These are phyloP conservation scores for Gymnobelideus leadbeateri DNA, from an alignment of 2,113 vertebrate species.

Conservation along the genomic window DNA sequence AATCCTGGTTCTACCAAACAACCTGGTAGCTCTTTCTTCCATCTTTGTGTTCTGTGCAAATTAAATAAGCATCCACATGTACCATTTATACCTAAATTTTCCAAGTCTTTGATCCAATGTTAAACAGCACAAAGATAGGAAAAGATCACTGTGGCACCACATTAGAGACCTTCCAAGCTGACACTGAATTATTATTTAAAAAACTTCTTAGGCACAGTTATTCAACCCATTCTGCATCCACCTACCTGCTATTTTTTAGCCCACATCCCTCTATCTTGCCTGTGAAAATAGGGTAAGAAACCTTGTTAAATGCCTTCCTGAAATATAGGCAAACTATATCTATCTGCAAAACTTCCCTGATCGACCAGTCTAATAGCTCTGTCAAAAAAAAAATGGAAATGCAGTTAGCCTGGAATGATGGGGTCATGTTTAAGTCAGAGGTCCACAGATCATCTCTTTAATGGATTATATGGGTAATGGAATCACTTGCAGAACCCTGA, in stretches of 20 bases:
- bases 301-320: not conserved
- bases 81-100: too few relatives aligned
- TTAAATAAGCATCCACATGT: too few relatives aligned
- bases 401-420: not conserved
- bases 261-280: not conserved
- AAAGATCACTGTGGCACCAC: not conserved
- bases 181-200: not conserved
- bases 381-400: not conserved
- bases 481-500: not conserved
- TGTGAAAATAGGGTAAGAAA: not conserved
- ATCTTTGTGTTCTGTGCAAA: too few relatives aligned
- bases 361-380: not conserved
- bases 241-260: not conserved
- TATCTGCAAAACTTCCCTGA: not conserved
- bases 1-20: too few relatives aligned
- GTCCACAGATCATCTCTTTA: not conserved
- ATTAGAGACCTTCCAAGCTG: too few relatives aligned
- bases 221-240: not conserved
- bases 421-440: not conserved
- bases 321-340: not conserved
- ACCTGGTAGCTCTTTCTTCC: too few relatives aligned
- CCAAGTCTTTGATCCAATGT: not conserved
- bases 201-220: not conserved
- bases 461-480: not conserved
- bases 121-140: not conserved